Evolutionary conservation across 2,113 vertebrate genomes (phyloP).

Genomic region (Austrofundulus limnaeus): DNA sequence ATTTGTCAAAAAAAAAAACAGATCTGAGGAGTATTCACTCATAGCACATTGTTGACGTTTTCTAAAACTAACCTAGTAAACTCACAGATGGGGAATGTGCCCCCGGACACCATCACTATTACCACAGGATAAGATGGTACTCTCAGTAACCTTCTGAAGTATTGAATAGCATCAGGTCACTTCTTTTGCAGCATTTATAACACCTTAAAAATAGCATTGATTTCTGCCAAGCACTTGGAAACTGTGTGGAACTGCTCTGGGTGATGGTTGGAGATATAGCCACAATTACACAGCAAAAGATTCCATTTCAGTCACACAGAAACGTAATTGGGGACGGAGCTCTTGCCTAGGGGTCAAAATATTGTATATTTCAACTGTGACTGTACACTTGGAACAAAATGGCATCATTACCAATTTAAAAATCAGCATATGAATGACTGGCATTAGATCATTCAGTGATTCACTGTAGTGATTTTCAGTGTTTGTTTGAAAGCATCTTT

Average conservation of each 20-base stretch:
- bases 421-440: slow-evolving; percentile 56
- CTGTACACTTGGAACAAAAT: slow-evolving; percentile 59
- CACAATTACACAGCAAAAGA: slow-evolving; percentile 73
- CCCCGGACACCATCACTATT: slow-evolving; percentile 13
- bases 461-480: slow-evolving; percentile 38
- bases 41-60: too few species aligned
- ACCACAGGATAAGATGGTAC: slow-evolving; percentile 8
- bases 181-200: slow-evolving; percentile 44
- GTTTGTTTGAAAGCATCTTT: slow-evolving; percentile 45
- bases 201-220: slow-evolving; percentile 57
- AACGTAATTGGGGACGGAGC: slow-evolving; percentile 69
- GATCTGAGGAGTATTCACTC: too few species aligned
- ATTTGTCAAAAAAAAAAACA: too few species aligned
- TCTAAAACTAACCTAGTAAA: too few species aligned
- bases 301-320: slow-evolving; percentile 67
- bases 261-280: slow-evolving; percentile 66
- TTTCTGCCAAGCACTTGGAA: slow-evolving; percentile 69
- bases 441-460: slow-evolving; percentile 54
- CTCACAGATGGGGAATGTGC: background rate
- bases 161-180: slow-evolving; percentile 20
- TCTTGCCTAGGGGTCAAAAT: slow-evolving; percentile 56
- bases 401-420: slow-evolving; percentile 51
- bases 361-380: slow-evolving; percentile 60
- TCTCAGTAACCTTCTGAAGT: slow-evolving; percentile 20
- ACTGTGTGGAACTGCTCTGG: slow-evolving; percentile 55